Conservation (phyloP, 2,797 vertebrate species). For the Leucoraja ocellata region DNA sequence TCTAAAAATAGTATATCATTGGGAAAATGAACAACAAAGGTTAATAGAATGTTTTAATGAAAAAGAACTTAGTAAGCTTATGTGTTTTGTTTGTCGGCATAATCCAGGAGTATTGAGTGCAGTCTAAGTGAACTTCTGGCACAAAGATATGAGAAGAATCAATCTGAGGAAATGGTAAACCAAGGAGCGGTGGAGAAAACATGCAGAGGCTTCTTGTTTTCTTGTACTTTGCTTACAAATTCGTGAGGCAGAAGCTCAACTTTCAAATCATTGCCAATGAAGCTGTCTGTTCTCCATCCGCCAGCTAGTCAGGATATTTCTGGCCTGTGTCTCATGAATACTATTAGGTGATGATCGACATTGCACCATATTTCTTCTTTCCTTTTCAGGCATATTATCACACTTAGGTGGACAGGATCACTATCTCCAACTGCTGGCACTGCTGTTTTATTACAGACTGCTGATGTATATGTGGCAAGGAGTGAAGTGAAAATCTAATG, state of each 20-base stretch:
- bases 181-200: too few relatives aligned
- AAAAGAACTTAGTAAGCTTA: background rate
- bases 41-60: background rate
- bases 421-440: background rate
- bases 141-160: background rate
- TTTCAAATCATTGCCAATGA: background rate
- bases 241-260: slow-evolving; percentile 4
- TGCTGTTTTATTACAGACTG: background rate
- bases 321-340: background rate
- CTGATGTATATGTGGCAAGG: background rate
- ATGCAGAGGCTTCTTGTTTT: background rate
- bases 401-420: background rate
- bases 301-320: background rate
- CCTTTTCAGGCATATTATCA: background rate
- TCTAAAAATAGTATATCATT: background rate
- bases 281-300: background rate
- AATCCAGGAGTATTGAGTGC: background rate
- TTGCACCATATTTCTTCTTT: background rate
- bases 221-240: background rate
- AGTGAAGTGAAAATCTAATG: background rate
- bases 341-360: background rate
- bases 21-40: background rate
- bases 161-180: background rate
- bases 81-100: background rate
- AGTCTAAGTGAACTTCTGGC: background rate